A percentile compares a stretch with the other conserved stretches of the same genome.
Evolutionary conservation across 2,113 vertebrate genomes (phyloP).

Genomic region (Laticauda laticaudata): DNA sequence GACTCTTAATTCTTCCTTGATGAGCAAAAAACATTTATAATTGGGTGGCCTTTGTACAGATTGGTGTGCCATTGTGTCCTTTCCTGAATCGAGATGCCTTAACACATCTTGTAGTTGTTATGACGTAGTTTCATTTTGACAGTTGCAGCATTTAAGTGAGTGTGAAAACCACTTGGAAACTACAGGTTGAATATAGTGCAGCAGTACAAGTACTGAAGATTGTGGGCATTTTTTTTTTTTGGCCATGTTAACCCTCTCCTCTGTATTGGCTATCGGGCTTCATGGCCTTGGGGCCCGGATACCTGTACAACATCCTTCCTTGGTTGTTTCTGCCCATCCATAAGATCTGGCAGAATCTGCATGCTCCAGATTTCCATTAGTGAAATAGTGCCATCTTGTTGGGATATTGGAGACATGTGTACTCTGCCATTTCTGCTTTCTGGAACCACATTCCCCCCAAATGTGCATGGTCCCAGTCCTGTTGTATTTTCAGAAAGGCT

Average conservation of each 20-base stretch:
- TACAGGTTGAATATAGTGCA: neutral
- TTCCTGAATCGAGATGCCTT: neutral
- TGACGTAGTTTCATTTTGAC: neutral
- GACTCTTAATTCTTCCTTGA: neutral
- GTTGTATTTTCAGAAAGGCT: neutral
- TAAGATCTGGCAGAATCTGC: neutral
- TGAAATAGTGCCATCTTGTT: neutral
- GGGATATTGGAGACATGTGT: neutral
- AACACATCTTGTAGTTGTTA: neutral
- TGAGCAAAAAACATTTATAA: neutral
- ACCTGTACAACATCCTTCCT: neutral
- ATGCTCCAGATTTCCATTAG: neutral
- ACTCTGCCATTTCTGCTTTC: neutral
- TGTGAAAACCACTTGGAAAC: neutral
- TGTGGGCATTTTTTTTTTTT: neutral
- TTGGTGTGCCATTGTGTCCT: neutral
- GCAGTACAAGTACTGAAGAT: neutral
- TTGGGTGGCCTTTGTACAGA: neutral
- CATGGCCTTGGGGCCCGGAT: neutral
- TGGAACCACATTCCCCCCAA: neutral
- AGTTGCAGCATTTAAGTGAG: neutral
- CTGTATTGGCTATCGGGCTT: neutral
- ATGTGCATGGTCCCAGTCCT: neutral
- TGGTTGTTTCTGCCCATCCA: neutral
- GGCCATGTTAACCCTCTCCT: neutral